Base-by-base conservation (phyloP, 2,113 vertebrate genomes). In the Brevimyrus niger region DNA sequence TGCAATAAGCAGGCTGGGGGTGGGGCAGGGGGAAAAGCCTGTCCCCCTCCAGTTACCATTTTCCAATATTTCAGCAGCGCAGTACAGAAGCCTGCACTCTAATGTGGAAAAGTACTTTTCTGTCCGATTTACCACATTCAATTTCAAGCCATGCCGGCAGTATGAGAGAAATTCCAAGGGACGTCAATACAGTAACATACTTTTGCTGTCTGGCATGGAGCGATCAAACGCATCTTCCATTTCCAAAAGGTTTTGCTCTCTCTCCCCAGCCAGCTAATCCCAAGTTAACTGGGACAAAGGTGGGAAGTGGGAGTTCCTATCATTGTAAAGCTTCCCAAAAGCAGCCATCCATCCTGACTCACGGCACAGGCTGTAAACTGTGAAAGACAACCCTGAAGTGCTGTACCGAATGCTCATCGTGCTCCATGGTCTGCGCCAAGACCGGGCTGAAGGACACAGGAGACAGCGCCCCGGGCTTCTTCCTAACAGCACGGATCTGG, bases 401-500 rank as follows among this genome's bases (percentile, higher is more conserved):
- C 94, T 95, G 94, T 92, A 97, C 97, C 90, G 97, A 96, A 90
- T 96, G 97, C 51, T 97, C 97, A 0, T 97, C 97, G 0, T 97
- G 97, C 89, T 98, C 97, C 91, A 97, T 92, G 0, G 94, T 97
- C 93, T 97, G 97, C 7, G 97, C 96, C 93, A 97, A 90, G 53
- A 97, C 96, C 0, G 96, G 97, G 92, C 97, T 98, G 94, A 97
- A 97, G 0, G 97, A 97, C 87, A 97, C 95, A 0, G 97, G 96
- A 0, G 97, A 96, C 88, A 97, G 94, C 51, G 96, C 95, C 10
- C 97, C 96, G 0, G 96, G 95, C 94, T 97, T 98, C 94, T 97
- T 97, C 90, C 96, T 95, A 92, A 97, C 97, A 0, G 97, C 97
- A 46, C 97, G 97, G 93, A 98, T 98, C 95, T 98, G 97, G 92